Evolutionary conservation across 2,113 vertebrate species (phyloP).

Genomic region (Ictidomys tridecemlineatus): DNA sequence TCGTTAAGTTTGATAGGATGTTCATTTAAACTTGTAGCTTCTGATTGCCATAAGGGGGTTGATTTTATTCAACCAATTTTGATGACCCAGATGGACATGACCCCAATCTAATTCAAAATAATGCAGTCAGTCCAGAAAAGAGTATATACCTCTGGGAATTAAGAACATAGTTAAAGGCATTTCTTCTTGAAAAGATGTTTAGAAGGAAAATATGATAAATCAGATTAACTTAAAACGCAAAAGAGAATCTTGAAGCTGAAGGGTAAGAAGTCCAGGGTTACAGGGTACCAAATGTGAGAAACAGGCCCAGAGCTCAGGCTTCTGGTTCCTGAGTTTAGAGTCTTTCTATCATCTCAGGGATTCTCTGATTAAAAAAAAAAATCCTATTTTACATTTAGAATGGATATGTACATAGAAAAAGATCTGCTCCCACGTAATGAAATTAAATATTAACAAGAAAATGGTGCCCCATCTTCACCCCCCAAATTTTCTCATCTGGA

Average conservation of each 20-base stretch:
- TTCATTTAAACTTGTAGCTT: background rate
- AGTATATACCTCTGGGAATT: background rate
- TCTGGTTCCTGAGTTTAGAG: background rate
- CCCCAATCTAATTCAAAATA: background rate
- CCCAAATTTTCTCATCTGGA: background rate
- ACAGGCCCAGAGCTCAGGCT: background rate
- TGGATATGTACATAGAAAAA: background rate
- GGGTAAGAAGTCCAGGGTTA: background rate
- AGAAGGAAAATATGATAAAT: background rate
- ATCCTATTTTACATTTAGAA: background rate
- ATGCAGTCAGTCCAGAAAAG: background rate
- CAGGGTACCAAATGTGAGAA: background rate
- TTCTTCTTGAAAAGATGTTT: conserved; percentile 32
- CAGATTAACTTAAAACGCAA: background rate
- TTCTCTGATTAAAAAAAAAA: background rate
- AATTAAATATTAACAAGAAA: conserved; percentile 39
- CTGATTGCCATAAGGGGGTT: background rate
- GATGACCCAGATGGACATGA: background rate
- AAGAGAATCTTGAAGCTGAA: conserved; percentile 12
- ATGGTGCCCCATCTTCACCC: background rate
- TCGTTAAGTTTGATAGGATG: background rate
- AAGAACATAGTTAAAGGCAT: conserved; percentile 18
- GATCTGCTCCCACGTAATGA: background rate
- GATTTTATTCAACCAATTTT: background rate
- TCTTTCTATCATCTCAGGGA: background rate